Evolutionary conservation across 2,113 vertebrate genomes (phyloP).

Genomic region (Miniopterus natalensis): DNA sequence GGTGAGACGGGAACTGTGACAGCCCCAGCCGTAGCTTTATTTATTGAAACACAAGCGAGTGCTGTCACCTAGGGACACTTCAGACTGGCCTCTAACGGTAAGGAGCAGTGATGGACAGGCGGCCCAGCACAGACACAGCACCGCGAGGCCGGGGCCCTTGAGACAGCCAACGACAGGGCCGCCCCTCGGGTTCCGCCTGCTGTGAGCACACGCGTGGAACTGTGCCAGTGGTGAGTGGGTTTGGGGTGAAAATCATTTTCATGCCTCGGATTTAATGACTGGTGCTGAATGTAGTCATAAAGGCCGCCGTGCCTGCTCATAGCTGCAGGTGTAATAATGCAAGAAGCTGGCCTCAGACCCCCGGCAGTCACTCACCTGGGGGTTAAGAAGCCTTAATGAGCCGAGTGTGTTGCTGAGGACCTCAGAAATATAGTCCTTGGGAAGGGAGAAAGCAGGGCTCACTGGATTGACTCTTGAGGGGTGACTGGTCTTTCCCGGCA

Average conservation of each 20-base stretch:
- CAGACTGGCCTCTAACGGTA: slow-evolving; percentile 74
- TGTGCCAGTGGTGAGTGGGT: slow-evolving; percentile 78
- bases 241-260: slow-evolving; percentile 79
- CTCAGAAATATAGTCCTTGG: slow-evolving; percentile 75
- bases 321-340: slow-evolving; percentile 77
- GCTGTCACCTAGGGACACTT: slow-evolving; percentile 79
- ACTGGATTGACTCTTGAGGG: neutral
- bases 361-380: slow-evolving; percentile 79
- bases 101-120: slow-evolving; percentile 77
- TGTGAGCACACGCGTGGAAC: slow-evolving; percentile 56
- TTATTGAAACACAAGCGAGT: slow-evolving; percentile 76
- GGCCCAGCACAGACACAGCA: slow-evolving; percentile 47
- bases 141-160: neutral
- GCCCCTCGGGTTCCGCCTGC: fast-evolving
- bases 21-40: slow-evolving; percentile 72
- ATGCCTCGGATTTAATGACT: slow-evolving; percentile 77
- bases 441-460: slow-evolving; percentile 48
- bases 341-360: slow-evolving; percentile 58
- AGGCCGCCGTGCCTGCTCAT: slow-evolving; percentile 69
- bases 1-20: slow-evolving; percentile 76
- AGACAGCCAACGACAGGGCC: neutral
- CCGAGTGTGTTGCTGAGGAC: slow-evolving; percentile 72
- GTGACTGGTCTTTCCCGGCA: too few relatives aligned
- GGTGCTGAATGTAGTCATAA: slow-evolving; percentile 74
- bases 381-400: slow-evolving; percentile 78